Conservation (phyloP, 2,888 invertebrate species). For the Tridacna gigas region DNA sequence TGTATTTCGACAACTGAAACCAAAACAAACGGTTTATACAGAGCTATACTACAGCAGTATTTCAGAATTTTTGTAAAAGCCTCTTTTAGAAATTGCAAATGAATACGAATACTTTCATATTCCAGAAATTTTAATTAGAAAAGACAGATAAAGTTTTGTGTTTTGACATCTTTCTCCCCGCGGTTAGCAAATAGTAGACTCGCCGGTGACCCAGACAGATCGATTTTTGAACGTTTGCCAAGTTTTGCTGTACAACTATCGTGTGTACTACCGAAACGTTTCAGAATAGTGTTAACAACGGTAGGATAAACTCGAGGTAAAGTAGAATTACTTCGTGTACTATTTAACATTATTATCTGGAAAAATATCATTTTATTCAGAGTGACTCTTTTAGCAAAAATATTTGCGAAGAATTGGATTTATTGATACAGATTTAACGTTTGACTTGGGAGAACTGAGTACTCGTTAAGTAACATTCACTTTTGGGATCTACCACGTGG, state of each 20-base stretch:
- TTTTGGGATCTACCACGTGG: slow-evolving; percentile 43
- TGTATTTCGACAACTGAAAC: background rate
- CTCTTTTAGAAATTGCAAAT: too few species aligned
- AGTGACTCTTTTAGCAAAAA: too few species aligned
- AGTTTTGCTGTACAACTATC: slow-evolving; percentile 67
- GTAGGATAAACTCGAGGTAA: slow-evolving; percentile 5
- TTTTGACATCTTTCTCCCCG: background rate
- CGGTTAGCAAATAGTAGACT: slow-evolving; percentile 41
- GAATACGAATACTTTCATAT: background rate
- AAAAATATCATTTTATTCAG: too few species aligned
- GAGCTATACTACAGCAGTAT: too few species aligned
- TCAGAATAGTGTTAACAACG: slow-evolving; percentile 69
- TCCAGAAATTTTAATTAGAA: background rate
- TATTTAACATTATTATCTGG: too few species aligned
- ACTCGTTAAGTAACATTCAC: background rate
- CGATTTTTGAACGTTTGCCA: slow-evolving; percentile 78
- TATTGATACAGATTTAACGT: too few species aligned
- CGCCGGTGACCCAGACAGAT: slow-evolving; percentile 70
- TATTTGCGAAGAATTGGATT: too few species aligned
- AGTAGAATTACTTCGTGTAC: too few species aligned
- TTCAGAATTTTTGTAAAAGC: too few species aligned
- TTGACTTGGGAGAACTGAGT: too few species aligned
- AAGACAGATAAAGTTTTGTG: background rate
- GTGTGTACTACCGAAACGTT: slow-evolving; percentile 43
- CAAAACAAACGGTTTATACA: background rate